Evolutionary conservation across 2,797 vertebrate species (phyloP).

Genomic region (Poecilia gillii): DNA sequence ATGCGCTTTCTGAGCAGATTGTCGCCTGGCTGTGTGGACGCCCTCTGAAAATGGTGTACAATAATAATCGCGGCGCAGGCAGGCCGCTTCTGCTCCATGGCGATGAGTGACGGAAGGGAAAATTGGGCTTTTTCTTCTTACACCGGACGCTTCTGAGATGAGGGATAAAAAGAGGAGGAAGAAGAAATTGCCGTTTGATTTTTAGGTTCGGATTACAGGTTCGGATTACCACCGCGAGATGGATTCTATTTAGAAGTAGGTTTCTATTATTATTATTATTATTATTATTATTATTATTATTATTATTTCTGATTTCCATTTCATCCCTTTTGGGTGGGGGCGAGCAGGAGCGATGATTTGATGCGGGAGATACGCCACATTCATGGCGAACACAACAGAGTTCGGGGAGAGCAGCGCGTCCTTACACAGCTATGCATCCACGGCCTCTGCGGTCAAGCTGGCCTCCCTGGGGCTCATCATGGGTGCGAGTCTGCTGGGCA

Average conservation of each 20-base stretch:
- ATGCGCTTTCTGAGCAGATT: conserved; percentile 45
- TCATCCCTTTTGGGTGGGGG: neutral
- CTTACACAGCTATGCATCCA: conserved; percentile 82
- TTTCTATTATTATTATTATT: neutral
- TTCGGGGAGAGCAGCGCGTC: conserved; percentile 84
- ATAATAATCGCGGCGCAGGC: conserved; percentile 1
- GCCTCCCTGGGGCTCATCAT: conserved; percentile 90
- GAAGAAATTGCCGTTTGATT: conserved; percentile 18
- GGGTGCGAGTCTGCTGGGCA: conserved; percentile 90
- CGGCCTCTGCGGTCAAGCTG: conserved; percentile 90
- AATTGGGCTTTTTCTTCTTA: conserved; percentile 6
- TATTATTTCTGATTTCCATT: conserved; percentile 17
- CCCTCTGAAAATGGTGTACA: conserved; percentile 28
- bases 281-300: neutral
- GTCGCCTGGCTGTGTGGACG: conserved; percentile 9
- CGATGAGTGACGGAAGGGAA: conserved; percentile 4
- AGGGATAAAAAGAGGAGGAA: conserved; percentile 64
- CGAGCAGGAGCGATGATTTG: conserved; percentile 48
- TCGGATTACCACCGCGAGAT: conserved; percentile 40
- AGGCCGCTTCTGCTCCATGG: conserved; percentile 6
- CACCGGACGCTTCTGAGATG: conserved; percentile 58
- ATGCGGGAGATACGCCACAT: conserved; percentile 72
- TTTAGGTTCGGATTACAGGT: conserved; percentile 26
- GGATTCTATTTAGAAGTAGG: conserved; percentile 26
- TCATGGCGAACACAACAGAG: conserved; percentile 92